Evolutionary conservation across 2,888 invertebrate genomes (phyloP).

Genomic region (Ophion ventricosus): DNA sequence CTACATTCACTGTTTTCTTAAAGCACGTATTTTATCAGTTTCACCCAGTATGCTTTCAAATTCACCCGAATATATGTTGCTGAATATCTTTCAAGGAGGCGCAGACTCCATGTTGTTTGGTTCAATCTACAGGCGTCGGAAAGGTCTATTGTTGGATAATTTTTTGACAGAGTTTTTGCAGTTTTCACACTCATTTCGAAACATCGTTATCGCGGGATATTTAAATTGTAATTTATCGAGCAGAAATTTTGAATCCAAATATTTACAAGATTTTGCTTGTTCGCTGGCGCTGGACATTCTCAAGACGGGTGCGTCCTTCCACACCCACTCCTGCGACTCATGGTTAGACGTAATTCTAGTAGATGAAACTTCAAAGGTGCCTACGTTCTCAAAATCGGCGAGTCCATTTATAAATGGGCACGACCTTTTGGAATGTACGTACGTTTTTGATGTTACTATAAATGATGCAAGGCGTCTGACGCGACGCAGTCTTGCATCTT

Average conservation of each 20-base stretch:
- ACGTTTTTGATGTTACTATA: not conserved
- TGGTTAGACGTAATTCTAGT: not conserved
- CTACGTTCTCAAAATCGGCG: too few species aligned
- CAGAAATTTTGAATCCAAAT: too few species aligned
- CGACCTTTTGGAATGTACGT: not conserved
- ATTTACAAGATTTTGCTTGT: not conserved
- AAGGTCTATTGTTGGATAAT: not conserved
- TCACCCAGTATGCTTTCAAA: not conserved
- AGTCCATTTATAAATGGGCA: not conserved
- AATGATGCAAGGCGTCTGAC: not conserved
- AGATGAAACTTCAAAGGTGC: not conserved
- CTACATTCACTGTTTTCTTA: too few species aligned
- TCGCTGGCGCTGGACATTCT: not conserved
- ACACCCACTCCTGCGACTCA: not conserved
- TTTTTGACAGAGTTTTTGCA: not conserved
- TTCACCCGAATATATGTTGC: not conserved
- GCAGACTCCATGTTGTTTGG: not conserved
- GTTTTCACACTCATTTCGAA: not conserved
- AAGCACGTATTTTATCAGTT: too few species aligned
- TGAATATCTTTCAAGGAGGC: not conserved
- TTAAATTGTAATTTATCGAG: not conserved
- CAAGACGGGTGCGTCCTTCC: not conserved
- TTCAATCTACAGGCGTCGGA: not conserved
- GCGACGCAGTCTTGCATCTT: not conserved
- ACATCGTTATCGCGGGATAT: not conserved